phyloP scores from a whole-genome alignment of 2,113 vertebrate genomes.

The Physeter macrocephalus region DNA sequence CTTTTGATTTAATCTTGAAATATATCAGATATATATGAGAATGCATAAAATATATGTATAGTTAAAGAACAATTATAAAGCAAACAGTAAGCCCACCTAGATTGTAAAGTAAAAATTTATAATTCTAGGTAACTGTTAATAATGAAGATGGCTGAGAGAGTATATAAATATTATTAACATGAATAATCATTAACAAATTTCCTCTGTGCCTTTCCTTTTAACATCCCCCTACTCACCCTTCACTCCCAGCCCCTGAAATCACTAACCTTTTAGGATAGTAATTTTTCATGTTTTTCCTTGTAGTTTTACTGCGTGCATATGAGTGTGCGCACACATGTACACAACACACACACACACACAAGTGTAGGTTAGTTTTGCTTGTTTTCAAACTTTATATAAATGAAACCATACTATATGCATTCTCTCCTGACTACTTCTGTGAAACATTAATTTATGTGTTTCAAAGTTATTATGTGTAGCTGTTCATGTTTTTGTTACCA shows the following conservation, averaged over 20 bases:
- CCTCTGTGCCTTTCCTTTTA: not conserved
- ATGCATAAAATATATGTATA: not conserved
- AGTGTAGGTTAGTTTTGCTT: not conserved
- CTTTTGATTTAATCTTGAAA: not conserved
- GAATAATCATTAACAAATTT: not conserved
- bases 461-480: not conserved
- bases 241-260: not conserved
- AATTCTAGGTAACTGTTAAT: not conserved
- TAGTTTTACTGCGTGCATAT: not conserved
- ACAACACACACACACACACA: not conserved
- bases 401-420: not conserved
- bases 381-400: not conserved
- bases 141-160: not conserved
- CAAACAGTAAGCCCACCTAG: not conserved
- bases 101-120: not conserved
- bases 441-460: not conserved
- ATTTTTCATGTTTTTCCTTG: not conserved
- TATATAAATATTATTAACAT: not conserved
- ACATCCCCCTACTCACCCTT: not conserved
- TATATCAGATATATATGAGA: not conserved
- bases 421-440: not conserved
- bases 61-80: not conserved
- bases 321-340: accelerated
- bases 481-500: not conserved
- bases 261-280: not conserved